Base-by-base conservation (phyloP, 2,113 vertebrate genomes). In the Engraulis encrasicolus region DNA sequence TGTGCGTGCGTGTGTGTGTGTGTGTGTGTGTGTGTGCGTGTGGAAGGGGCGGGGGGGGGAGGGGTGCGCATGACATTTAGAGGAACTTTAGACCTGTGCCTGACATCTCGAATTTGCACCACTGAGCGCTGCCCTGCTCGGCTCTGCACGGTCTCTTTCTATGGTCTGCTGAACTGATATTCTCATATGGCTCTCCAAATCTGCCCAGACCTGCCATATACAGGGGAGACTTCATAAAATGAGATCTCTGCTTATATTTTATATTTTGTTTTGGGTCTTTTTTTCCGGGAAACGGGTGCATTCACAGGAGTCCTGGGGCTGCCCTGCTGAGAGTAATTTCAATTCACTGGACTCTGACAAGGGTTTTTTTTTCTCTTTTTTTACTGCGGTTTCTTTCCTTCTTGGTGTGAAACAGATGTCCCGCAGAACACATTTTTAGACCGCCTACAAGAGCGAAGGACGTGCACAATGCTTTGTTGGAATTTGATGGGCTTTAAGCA, bases 201-300 rank as follows among this genome's bases (percentile, higher is more conserved):
- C 80, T 90, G 89, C 91, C 89, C 90, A 87, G 23, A 7, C 79
- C 84, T 90, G 87, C 85, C 87, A 87, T 88, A 86, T 81, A n/a
- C n/a, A n/a, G n/a, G n/a, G n/a, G n/a, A 89, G 86, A 78, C 89
- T 87, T 90, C 89, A 84, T 78, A 84, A 83, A 87, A 58, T 88
- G 74, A 86, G 84, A 89, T 86, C 88, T 87, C 81, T 84, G 82
- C 88, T 88, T 87, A 92, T 81, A 86, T 37, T 52, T 81, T 86
- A 50, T 31, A 2, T 1, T 38, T 54, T 78, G 31, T n/a, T 54
- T 27, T 0, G 34, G 54, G 61, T 80, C 36, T 85, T 36, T 17
- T 49, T 61, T 78, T 74, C 37, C 48, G 18, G 1, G 79, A 36
- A 66, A 45, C 31, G 37, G 58, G 11, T 66, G 23, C 23, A 66